These are phyloP conservation scores for Bufotes viridis DNA, from an alignment of 2,797 vertebrate genomes.

Conservation along the genomic window DNA sequence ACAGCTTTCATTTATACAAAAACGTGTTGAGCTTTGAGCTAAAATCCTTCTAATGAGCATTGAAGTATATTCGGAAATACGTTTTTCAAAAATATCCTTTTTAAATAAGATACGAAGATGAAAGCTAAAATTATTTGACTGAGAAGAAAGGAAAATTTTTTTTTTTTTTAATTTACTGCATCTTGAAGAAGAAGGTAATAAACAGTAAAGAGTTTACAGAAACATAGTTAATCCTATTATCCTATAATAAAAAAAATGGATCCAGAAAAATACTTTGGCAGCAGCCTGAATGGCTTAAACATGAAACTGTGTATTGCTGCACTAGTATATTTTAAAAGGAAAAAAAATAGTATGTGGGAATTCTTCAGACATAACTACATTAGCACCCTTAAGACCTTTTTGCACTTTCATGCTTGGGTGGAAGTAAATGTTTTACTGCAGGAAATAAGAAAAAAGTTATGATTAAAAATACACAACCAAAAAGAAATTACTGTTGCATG, in stretches of 20 bases:
- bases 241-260: slow-evolving; percentile 30
- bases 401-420: slow-evolving; percentile 46
- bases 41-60: neutral
- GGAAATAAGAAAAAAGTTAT: slow-evolving; percentile 21
- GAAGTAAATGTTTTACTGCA: slow-evolving; percentile 24
- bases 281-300: neutral
- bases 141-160: slow-evolving; percentile 9
- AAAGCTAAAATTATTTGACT: slow-evolving; percentile 21
- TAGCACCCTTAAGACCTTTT: slow-evolving; percentile 19
- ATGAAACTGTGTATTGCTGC: neutral
- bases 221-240: slow-evolving; percentile 39
- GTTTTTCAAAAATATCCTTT: neutral
- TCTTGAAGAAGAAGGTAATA: slow-evolving; percentile 1
- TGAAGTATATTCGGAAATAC: neutral
- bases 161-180: slow-evolving; percentile 30
- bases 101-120: slow-evolving; percentile 28
- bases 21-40: neutral
- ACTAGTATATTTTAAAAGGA: neutral
- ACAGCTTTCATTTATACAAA: neutral
- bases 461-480: slow-evolving; percentile 1
- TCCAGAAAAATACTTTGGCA: slow-evolving; percentile 19
- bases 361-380: slow-evolving; percentile 7
- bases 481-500: neutral
- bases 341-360: neutral
- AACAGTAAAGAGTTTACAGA: slow-evolving; percentile 34